Conservation (phyloP, 2,888 invertebrate species). For the Callinectes sapidus region DNA sequence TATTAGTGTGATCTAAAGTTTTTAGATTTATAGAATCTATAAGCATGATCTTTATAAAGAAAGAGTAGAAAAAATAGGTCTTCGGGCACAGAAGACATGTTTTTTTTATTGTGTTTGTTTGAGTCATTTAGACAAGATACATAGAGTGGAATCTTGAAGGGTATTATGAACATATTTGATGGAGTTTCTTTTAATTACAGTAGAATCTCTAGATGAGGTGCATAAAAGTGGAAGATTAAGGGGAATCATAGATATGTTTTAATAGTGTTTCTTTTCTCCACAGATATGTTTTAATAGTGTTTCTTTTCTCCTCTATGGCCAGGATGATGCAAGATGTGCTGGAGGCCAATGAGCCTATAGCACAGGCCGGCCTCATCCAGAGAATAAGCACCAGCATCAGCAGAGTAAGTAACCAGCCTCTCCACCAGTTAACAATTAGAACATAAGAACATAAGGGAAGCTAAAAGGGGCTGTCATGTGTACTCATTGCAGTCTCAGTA, state of each 20-base stretch:
- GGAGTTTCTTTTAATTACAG: no score
- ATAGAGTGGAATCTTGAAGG: no score
- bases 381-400: slow-evolving; percentile 66
- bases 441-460: background rate
- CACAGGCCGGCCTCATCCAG: slow-evolving; percentile 71
- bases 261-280: background rate
- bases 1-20: no score
- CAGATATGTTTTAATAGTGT: background rate
- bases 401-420: slow-evolving; percentile 52
- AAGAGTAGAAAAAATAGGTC: no score
- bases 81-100: no score
- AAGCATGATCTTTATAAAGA: no score
- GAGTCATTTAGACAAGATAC: no score
- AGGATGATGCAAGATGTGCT: slow-evolving; percentile 73
- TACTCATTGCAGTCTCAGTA: background rate
- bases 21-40: no score
- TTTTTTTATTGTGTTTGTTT: no score
- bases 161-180: no score
- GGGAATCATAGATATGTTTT: background rate
- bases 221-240: background rate
- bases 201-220: no score
- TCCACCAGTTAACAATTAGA: background rate
- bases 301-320: background rate
- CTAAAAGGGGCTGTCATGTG: no score
- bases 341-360: slow-evolving; percentile 65